Evolutionary conservation across 2,888 invertebrate genomes (phyloP).

Genomic region (Caenorhabditis auriculariae): DNA sequence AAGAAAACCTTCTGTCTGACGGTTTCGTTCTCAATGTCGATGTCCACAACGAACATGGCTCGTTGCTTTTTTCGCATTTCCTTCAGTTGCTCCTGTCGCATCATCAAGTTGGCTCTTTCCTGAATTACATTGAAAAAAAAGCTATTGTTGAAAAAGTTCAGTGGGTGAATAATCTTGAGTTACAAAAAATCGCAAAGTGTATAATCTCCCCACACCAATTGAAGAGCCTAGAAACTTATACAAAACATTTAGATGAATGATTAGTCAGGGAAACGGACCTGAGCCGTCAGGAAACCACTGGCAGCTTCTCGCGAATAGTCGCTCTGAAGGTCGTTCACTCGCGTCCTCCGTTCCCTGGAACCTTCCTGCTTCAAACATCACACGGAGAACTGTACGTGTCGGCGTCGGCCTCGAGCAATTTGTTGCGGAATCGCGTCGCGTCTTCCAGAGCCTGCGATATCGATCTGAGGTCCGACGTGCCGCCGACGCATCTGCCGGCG

Average conservation of each 20-base stretch:
- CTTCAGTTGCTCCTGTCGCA: conserved; percentile 50
- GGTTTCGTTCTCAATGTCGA: conserved; percentile 41
- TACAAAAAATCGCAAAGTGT: too few species aligned
- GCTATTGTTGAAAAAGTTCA: too few species aligned
- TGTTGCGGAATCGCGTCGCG: conserved; percentile 45
- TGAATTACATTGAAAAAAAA: too few species aligned
- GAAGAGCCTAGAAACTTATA: too few species aligned
- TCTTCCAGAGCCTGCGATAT: conserved; percentile 13
- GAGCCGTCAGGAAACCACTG: conserved; percentile 79
- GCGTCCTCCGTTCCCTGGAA: conserved; percentile 41
- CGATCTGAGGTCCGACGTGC: conserved; percentile 5
- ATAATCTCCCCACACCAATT: too few species aligned
- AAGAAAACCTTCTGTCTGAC: conserved; percentile 37
- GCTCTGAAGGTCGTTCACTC: conserved; percentile 55
- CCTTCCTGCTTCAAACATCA: neutral
- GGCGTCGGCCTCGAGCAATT: conserved; percentile 45
- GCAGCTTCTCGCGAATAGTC: conserved; percentile 60
- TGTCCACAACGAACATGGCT: conserved; percentile 41
- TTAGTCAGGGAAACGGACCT: conserved; percentile 70
- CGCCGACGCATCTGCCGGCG: conserved; percentile 6
- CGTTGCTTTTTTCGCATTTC: conserved; percentile 34
- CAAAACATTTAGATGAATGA: too few species aligned
- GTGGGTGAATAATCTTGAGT: too few species aligned
- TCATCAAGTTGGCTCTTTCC: conserved; percentile 48
- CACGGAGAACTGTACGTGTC: conserved; percentile 35